These are phyloP conservation scores for Pogoniulus pusillus DNA, from an alignment of 2,797 vertebrate genomes.

Conservation along the genomic window DNA sequence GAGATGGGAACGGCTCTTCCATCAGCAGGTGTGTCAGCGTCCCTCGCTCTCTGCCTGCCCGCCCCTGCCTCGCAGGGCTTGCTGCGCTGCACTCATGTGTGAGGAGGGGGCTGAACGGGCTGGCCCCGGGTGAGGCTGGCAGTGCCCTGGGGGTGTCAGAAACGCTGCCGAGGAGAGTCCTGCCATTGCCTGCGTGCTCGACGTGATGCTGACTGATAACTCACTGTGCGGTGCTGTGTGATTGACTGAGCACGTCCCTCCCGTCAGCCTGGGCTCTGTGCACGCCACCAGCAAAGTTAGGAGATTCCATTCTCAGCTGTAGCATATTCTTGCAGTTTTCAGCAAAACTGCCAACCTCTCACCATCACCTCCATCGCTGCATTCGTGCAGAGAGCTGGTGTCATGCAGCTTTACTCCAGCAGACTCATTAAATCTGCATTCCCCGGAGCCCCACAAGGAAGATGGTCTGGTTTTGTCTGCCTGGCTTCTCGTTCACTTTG, in stretches of 20 bases:
- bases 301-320: neutral
- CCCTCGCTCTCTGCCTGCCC: neutral
- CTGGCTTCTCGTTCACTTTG: neutral
- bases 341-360: neutral
- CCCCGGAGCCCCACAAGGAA: neutral
- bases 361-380: neutral
- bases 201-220: rapidly evolving
- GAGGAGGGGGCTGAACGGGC: rapidly evolving
- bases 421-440: slow-evolving; percentile 41
- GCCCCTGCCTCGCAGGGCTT: rapidly evolving
- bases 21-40: neutral
- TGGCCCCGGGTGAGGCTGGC: neutral
- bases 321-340: neutral
- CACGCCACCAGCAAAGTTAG: neutral
- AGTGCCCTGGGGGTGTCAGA: neutral
- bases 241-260: neutral
- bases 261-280: neutral
- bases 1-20: rapidly evolving
- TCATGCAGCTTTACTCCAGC: neutral
- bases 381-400: neutral
- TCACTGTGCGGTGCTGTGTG: neutral
- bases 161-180: rapidly evolving
- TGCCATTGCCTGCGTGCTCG: neutral
- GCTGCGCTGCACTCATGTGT: neutral
- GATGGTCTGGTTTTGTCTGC: slow-evolving; percentile 23